Conservation (phyloP, 2,888 invertebrate species). For the Drosophila ustulata region DNA sequence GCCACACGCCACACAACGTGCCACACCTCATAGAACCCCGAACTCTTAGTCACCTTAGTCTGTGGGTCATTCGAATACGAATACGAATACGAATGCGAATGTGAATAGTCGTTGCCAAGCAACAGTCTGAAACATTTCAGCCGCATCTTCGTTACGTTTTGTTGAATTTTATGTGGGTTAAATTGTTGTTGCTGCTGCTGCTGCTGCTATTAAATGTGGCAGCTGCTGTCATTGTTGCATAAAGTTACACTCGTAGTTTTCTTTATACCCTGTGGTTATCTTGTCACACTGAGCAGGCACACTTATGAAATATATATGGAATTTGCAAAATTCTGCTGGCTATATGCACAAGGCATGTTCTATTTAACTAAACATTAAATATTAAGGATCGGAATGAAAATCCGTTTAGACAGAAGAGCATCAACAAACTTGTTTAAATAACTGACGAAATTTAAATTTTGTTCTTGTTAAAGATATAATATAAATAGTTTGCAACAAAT, state of each 20-base stretch:
- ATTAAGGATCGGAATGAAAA: no score
- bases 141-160: constrained; percentile 56
- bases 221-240: constrained; percentile 44
- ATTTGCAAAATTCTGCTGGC: background rate
- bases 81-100: background rate
- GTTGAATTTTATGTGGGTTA: constrained; percentile 63
- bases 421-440: no score
- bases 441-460: no score
- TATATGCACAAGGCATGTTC: background rate
- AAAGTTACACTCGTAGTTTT: constrained; percentile 1
- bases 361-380: no score
- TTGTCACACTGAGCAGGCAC: background rate
- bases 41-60: background rate
- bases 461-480: no score
- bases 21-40: background rate
- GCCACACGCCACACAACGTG: constrained; percentile 8
- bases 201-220: constrained; percentile 26
- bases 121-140: constrained; percentile 30
- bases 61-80: background rate
- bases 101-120: constrained; percentile 22
- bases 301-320: background rate
- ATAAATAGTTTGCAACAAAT: no score
- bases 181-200: constrained; percentile 33
- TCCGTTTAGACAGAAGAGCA: no score
- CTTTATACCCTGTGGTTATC: background rate